A percentile compares a stretch with the other conserved stretches of the same genome.
Evolutionary conservation across 2,888 invertebrate genomes (phyloP).

Genomic region (Phengaris arion): DNA sequence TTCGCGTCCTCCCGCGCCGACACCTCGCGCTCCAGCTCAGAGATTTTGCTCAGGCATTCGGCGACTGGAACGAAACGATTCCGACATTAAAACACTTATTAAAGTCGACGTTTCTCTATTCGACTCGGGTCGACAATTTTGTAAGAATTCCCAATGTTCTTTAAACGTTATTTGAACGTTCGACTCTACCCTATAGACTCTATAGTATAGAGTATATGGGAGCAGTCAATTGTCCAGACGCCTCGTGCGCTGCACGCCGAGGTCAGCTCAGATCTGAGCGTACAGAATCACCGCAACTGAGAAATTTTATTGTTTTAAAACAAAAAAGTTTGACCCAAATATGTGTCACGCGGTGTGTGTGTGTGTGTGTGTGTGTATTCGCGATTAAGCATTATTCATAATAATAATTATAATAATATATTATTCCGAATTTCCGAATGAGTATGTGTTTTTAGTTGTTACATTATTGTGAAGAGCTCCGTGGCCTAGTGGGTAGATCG

Average conservation of each 20-base stretch:
- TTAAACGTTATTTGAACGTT: background rate
- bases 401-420: background rate
- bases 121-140: background rate
- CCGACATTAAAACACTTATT: background rate
- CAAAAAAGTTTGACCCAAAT: conserved; percentile 1
- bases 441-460: no score
- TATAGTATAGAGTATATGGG: no score
- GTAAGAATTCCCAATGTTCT: background rate
- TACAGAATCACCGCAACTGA: background rate
- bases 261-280: background rate
- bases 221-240: no score
- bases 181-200: background rate
- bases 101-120: background rate
- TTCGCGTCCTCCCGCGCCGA: conserved; percentile 74
- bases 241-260: background rate
- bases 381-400: background rate
- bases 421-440: background rate
- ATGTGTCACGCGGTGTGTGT: background rate
- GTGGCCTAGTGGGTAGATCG: no score
- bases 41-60: conserved; percentile 78
- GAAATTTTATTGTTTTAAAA: background rate
- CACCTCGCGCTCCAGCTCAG: conserved; percentile 78
- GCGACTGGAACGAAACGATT: conserved; percentile 66
- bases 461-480: no score
- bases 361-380: background rate